Percentiles rank a stretch among this genome's conserved stretches.
Evolutionary conservation across 2,113 vertebrate species (phyloP).

Genomic region (Ahaetulla prasina): DNA sequence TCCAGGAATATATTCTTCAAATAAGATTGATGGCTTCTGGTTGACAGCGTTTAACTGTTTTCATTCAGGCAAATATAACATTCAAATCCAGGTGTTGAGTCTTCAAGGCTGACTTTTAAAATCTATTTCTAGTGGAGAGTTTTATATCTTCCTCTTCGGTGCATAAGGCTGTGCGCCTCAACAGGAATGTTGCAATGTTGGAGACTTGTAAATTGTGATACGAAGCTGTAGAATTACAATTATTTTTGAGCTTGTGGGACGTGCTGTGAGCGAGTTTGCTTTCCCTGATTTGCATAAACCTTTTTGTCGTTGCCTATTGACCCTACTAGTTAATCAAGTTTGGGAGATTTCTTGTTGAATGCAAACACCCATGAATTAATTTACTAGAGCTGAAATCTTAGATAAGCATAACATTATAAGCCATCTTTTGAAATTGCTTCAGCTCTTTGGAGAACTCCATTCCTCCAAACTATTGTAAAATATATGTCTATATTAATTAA

Average conservation of each 20-base stretch:
- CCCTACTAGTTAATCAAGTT: background rate
- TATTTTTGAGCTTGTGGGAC: background rate
- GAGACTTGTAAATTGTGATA: background rate
- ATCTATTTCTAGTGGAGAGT: background rate
- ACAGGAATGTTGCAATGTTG: background rate
- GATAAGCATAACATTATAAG: background rate
- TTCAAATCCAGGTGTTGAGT: background rate
- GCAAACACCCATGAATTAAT: background rate
- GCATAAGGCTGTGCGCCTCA: background rate
- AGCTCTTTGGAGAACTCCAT: background rate
- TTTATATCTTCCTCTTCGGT: background rate
- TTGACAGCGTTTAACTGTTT: background rate
- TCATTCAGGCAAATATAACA: conserved; percentile 1
- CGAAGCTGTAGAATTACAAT: background rate
- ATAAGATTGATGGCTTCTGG: conserved; percentile 8
- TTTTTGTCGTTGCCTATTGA: background rate
- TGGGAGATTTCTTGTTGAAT: background rate
- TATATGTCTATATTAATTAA: background rate
- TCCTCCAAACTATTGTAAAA: background rate
- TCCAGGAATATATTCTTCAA: background rate
- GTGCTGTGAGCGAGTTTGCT: background rate
- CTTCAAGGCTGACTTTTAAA: background rate
- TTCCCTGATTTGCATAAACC: background rate
- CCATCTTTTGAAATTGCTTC: background rate
- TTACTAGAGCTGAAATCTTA: background rate